Evolutionary conservation across 2,888 invertebrate genomes (phyloP).

Genomic region (Acleris laterana): DNA sequence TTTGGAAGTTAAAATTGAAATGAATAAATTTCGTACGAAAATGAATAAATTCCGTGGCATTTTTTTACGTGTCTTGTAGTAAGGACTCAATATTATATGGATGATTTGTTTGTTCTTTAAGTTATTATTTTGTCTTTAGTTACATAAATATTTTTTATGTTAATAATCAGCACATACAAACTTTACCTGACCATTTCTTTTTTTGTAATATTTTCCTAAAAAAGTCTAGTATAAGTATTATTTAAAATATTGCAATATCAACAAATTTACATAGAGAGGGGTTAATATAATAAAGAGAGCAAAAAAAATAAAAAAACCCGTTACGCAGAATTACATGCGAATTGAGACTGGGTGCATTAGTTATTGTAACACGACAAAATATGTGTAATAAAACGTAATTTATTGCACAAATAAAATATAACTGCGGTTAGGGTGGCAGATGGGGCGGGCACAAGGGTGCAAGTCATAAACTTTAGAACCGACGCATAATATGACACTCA

Average conservation of each 20-base stretch:
- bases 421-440: conserved; percentile 83
- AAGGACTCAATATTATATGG: too few species aligned
- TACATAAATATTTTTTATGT: too few species aligned
- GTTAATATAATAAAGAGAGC: conserved; percentile 57
- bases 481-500: not conserved
- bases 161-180: too few species aligned
- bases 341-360: conserved; percentile 84
- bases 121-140: too few species aligned
- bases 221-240: not conserved
- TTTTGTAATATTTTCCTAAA: too few species aligned
- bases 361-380: conserved; percentile 86
- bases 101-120: too few species aligned
- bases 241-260: not conserved
- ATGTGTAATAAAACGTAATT: conserved; percentile 85
- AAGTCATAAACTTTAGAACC: conserved; percentile 34
- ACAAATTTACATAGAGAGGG: conserved; percentile 8
- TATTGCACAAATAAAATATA: conserved; percentile 84
- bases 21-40: too few species aligned
- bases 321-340: conserved; percentile 80
- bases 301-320: conserved; percentile 75
- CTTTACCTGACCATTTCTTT: too few species aligned
- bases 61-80: too few species aligned
- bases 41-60: too few species aligned
- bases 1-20: too few species aligned
- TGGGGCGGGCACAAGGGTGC: conserved; percentile 65